A percentile compares a stretch with the other conserved stretches of the same genome.
phyloP scores from a whole-genome alignment of 1,140 invertebrate genomes.

The Hylaeus anthracinus region DNA sequence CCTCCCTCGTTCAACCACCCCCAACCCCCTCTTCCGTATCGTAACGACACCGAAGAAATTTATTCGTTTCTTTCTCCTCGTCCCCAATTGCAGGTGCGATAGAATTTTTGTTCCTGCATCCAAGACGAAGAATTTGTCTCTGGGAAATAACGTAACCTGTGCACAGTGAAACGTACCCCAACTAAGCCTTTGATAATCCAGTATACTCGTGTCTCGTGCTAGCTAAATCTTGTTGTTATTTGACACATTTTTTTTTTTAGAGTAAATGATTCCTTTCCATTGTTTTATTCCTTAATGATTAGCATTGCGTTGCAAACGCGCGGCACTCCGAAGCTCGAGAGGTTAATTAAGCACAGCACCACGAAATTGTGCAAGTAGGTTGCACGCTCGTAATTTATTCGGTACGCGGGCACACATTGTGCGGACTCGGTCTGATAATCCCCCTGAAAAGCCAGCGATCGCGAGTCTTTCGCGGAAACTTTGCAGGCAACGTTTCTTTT shows the following conservation, averaged over 20 bases:
- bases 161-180: too few relatives aligned
- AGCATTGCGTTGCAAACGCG: neutral
- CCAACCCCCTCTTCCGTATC: neutral
- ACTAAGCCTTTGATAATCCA: too few relatives aligned
- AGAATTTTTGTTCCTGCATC: neutral
- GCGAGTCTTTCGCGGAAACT: neutral
- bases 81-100: neutral
- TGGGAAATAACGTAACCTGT: neutral
- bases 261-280: neutral
- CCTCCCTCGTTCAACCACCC: too few relatives aligned
- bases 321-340: neutral
- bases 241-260: neutral
- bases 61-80: neutral
- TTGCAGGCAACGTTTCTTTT: neutral
- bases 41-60: slow-evolving; percentile 27
- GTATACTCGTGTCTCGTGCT: neutral
- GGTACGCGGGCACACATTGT: neutral
- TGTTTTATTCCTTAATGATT: neutral
- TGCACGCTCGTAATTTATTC: slow-evolving; percentile 23
- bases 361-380: slow-evolving; percentile 5
- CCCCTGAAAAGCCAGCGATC: neutral
- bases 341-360: slow-evolving; percentile 1
- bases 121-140: neutral
- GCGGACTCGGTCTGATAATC: neutral
- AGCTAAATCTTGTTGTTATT: neutral